Evolutionary conservation across 2,797 vertebrate genomes (phyloP).

Genomic region (Urophycis tenuis): DNA sequence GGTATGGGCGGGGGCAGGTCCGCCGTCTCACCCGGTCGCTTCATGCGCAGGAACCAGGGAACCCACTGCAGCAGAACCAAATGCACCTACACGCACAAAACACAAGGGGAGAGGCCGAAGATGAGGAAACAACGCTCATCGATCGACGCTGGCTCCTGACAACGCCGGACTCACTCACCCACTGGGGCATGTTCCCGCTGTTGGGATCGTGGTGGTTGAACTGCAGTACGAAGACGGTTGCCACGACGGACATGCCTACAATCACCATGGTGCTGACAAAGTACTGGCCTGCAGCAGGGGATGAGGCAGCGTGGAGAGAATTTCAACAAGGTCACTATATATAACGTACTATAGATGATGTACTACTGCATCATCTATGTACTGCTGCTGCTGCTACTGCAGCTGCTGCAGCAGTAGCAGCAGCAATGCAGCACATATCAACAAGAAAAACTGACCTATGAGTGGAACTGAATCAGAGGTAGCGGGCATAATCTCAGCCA

Average conservation of each 20-base stretch:
- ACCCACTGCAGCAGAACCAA: constrained; percentile 75
- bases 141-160: not conserved
- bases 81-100: constrained; percentile 59
- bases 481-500: constrained; percentile 78
- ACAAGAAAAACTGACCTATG: constrained; percentile 60
- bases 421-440: not conserved
- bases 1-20: constrained; percentile 52
- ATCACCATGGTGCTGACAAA: constrained; percentile 81
- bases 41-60: constrained; percentile 77
- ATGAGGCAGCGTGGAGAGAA: not conserved
- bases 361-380: too few species aligned
- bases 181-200: constrained; percentile 69
- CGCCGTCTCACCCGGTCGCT: constrained; percentile 67
- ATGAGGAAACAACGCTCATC: not conserved
- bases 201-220: constrained; percentile 76
- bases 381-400: too few species aligned
- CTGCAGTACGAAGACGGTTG: constrained; percentile 75
- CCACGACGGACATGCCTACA: constrained; percentile 77
- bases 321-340: not conserved
- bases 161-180: constrained; percentile 56
- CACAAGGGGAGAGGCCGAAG: constrained; percentile 10
- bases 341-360: not conserved
- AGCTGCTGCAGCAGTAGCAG: not conserved
- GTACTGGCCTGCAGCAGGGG: constrained; percentile 68
- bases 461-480: constrained; percentile 75